Percentiles rank a stretch among this genome's conserved stretches.
Conservation (phyloP, 1,140 invertebrate genomes). For the Drosophila persimilis region DNA sequence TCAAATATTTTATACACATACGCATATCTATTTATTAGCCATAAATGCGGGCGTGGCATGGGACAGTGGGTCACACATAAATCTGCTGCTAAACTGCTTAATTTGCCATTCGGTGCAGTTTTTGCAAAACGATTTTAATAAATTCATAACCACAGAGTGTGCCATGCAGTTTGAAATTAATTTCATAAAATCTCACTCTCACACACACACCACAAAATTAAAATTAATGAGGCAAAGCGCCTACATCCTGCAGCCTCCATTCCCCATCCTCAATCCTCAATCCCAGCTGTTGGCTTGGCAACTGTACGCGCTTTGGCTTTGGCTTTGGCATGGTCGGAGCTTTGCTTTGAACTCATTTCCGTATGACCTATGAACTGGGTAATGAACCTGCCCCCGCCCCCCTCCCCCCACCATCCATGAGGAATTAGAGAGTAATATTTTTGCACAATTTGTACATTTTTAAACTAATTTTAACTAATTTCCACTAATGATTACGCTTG, state of each 20-base stretch:
- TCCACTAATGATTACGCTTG: too few relatives aligned
- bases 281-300: too few relatives aligned
- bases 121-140: slow-evolving; percentile 43
- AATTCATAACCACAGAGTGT: slow-evolving; percentile 48
- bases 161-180: slow-evolving; percentile 44
- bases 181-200: slow-evolving; percentile 42
- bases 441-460: too few relatives aligned
- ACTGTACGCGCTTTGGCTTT: too few relatives aligned
- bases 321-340: background rate
- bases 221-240: slow-evolving; percentile 41
- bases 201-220: slow-evolving; percentile 21
- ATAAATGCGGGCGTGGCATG: slow-evolving; percentile 11
- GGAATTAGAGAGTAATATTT: too few relatives aligned
- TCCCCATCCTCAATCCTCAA: too few relatives aligned
- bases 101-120: slow-evolving; percentile 50
- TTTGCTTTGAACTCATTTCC: slow-evolving; percentile 12
- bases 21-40: slow-evolving; percentile 21
- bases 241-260: background rate
- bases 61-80: slow-evolving; percentile 22
- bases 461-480: too few relatives aligned
- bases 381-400: too few relatives aligned
- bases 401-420: too few relatives aligned
- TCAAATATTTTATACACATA: slow-evolving; percentile 13
- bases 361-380: background rate
- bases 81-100: slow-evolving; percentile 46